Evolutionary conservation across 2,888 invertebrate species (phyloP).

Genomic region (Diogma glabrata): DNA sequence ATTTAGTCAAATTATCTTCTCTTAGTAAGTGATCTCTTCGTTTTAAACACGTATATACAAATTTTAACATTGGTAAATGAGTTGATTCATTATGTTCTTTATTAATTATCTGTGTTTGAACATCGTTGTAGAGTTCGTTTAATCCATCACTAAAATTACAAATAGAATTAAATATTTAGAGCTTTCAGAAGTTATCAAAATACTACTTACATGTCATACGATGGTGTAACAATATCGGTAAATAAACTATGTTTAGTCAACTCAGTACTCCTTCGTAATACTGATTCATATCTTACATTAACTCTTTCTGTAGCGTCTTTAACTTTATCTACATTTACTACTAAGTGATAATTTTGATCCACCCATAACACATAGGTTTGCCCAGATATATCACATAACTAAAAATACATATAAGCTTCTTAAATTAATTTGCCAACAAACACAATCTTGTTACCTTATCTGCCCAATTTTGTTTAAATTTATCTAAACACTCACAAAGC

Average conservation of each 20-base stretch:
- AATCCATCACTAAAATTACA: slow-evolving; percentile 18
- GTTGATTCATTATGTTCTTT: neutral
- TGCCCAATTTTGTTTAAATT: too few species aligned
- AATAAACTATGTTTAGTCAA: slow-evolving; percentile 11
- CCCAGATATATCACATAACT: too few species aligned
- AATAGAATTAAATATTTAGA: neutral
- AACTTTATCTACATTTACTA: too few species aligned
- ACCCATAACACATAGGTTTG: too few species aligned
- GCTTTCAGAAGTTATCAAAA: neutral
- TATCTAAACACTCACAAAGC: too few species aligned
- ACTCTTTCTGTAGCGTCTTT: slow-evolving; percentile 10
- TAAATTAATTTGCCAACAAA: too few species aligned
- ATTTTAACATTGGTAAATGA: slow-evolving; percentile 12
- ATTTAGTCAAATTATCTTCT: slow-evolving; percentile 9
- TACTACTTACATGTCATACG: neutral
- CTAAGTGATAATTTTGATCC: too few species aligned
- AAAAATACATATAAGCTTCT: too few species aligned
- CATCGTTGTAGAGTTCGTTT: slow-evolving; percentile 4
- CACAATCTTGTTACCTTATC: too few species aligned
- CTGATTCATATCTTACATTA: slow-evolving; percentile 17
- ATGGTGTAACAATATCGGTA: slow-evolving; percentile 11
- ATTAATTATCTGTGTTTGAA: slow-evolving; percentile 6
- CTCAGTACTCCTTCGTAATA: slow-evolving; percentile 17
- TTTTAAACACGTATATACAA: slow-evolving; percentile 16
- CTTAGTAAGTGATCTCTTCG: slow-evolving; percentile 14